Evolutionary conservation across 2,113 vertebrate genomes (phyloP).

Genomic region (Anolis sagrei): DNA sequence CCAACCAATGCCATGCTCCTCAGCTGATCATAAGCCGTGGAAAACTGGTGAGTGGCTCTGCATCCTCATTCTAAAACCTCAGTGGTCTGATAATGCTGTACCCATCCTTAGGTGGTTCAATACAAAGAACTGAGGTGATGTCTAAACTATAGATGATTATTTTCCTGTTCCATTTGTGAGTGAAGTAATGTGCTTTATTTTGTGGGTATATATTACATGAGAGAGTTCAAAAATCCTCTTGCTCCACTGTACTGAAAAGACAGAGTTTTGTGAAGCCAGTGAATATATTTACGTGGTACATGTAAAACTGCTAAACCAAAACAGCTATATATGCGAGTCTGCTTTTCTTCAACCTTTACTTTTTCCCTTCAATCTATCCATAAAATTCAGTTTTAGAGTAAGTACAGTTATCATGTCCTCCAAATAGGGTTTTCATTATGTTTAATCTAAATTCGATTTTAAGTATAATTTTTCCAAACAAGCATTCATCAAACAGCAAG

Average conservation of each 20-base stretch:
- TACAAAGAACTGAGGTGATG: not conserved
- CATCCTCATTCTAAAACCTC: not conserved
- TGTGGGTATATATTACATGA: not conserved
- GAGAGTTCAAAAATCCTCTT: not conserved
- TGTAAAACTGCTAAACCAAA: too few relatives aligned
- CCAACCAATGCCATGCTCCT: constrained; percentile 9
- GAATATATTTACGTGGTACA: not conserved
- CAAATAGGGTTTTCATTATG: too few relatives aligned
- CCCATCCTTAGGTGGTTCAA: not conserved
- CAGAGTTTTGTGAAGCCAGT: not conserved
- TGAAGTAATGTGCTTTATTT: not conserved
- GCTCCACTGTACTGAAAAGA: not conserved
- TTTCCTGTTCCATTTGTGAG: constrained; percentile 13
- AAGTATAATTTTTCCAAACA: too few relatives aligned
- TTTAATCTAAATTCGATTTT: too few relatives aligned
- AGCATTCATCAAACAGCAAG: too few relatives aligned
- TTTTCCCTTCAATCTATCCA: too few relatives aligned
- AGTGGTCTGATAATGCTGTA: not conserved
- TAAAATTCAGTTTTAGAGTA: too few relatives aligned
- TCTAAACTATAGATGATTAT: constrained; percentile 1
- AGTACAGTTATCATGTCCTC: too few relatives aligned
- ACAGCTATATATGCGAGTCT: not conserved
- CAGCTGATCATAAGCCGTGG: constrained; percentile 10
- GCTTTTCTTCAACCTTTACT: too few relatives aligned
- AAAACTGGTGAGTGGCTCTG: not conserved